phyloP scores from a whole-genome alignment of 1,140 invertebrate genomes.

The Bombus confusus region DNA sequence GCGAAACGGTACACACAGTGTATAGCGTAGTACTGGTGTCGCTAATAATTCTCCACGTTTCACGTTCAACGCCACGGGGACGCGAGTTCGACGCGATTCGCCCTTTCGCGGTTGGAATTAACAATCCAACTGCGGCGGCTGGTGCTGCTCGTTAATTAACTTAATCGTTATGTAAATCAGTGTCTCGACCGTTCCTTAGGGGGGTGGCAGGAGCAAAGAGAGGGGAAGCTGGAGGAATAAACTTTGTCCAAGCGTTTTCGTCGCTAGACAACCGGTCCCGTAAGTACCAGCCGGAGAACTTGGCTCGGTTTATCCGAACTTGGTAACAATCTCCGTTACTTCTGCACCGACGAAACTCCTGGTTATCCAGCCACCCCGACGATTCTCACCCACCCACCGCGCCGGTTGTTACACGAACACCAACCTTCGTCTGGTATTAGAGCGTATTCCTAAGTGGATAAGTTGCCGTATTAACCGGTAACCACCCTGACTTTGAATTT shows the following conservation, averaged over 20 bases:
- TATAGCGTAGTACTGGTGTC: neutral
- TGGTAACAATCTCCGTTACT: slow-evolving; percentile 65
- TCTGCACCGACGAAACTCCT: slow-evolving; percentile 35
- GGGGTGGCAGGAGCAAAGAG: neutral
- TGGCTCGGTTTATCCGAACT: slow-evolving; percentile 73
- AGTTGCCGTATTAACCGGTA: slow-evolving; percentile 76
- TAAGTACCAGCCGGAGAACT: slow-evolving; percentile 67
- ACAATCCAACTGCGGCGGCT: slow-evolving; percentile 20
- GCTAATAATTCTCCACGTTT: neutral
- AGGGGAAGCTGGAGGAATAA: slow-evolving; percentile 51
- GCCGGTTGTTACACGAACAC: slow-evolving; percentile 27
- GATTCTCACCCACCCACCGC: neutral
- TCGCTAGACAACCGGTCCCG: slow-evolving; percentile 51
- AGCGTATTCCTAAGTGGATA: slow-evolving; percentile 79
- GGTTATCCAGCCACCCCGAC: neutral
- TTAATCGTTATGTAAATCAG: slow-evolving; percentile 75
- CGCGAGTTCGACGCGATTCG: neutral
- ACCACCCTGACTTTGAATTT: slow-evolving; percentile 54
- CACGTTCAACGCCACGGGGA: neutral
- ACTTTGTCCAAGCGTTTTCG: slow-evolving; percentile 64
- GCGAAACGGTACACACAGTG: no score
- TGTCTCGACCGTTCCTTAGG: slow-evolving; percentile 57
- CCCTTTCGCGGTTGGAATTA: slow-evolving; percentile 22
- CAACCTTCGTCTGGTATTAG: slow-evolving; percentile 65
- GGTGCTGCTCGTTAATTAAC: slow-evolving; percentile 63